These are phyloP conservation scores for Heliocidaris erythrogramma DNA, from an alignment of 35 echinoderm and acorn worm species.

Conservation along the genomic window DNA sequence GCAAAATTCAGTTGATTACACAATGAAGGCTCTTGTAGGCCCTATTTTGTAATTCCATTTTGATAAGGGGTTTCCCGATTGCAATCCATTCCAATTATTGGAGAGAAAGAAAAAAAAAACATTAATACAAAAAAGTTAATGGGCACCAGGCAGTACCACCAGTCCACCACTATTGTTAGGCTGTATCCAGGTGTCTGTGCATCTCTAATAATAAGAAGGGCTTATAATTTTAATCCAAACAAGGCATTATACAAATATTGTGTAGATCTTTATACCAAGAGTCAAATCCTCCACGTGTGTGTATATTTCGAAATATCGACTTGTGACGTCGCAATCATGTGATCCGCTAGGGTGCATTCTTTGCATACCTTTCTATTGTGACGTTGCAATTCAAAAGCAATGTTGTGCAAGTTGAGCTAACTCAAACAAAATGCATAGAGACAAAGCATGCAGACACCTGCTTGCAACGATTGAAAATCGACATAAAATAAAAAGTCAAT, in stretches of 20 bases:
- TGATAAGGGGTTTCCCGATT: neutral
- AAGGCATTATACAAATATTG: no score
- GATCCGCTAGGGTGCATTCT: neutral
- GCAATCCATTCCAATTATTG: neutral
- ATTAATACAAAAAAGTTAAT: no score
- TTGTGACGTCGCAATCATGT: neutral
- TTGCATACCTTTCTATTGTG: neutral
- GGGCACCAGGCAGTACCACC: neutral
- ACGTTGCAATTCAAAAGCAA: conserved; percentile 2
- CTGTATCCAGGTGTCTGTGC: neutral
- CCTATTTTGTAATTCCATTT: neutral
- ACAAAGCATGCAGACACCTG: no score
- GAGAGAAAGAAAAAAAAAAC: no score
- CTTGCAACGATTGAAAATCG: no score
- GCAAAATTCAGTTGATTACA: no score
- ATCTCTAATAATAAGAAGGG: neutral
- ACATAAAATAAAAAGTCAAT: no score
- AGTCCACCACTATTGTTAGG: neutral
- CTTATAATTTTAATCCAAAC: neutral
- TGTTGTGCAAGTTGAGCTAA: neutral
- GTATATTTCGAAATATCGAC: neutral
- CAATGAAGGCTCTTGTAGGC: neutral
- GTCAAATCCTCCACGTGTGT: neutral
- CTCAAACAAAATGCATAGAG: neutral
- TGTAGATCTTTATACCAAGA: neutral